phyloP scores from a whole-genome alignment of 2,113 vertebrate genomes.

The Rhea pennata region DNA sequence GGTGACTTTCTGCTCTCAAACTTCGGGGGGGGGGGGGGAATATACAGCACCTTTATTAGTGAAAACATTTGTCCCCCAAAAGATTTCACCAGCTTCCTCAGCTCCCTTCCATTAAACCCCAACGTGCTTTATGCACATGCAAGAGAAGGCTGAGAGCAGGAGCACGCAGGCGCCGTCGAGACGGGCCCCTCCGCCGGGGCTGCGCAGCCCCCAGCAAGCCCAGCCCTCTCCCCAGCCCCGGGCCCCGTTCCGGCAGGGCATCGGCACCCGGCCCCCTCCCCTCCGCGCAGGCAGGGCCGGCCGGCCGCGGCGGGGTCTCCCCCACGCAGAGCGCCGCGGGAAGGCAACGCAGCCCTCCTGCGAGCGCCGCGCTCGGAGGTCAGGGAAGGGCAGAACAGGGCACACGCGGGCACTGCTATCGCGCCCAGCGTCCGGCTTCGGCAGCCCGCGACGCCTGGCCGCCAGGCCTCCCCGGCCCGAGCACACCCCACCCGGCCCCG shows the following conservation, averaged over 20 bases:
- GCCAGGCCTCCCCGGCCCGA: background rate
- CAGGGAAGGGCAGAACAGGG: rapidly evolving
- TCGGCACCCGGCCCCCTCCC: background rate
- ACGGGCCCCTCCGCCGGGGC: rapidly evolving
- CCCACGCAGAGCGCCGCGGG: rapidly evolving
- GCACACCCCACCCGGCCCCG: background rate
- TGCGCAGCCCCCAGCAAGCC: rapidly evolving
- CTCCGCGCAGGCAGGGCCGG: background rate
- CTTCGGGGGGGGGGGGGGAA: no score
- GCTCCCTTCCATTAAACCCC: background rate
- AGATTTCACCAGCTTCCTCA: background rate
- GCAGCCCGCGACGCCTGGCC: no score
- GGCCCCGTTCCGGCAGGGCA: no score
- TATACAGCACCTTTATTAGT: background rate
- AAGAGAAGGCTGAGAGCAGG: background rate
- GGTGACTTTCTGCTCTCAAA: background rate
- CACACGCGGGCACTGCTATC: background rate
- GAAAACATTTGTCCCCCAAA: background rate
- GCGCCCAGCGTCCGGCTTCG: no score
- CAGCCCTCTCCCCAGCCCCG: rapidly evolving
- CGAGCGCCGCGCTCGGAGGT: rapidly evolving
- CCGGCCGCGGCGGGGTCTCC: background rate
- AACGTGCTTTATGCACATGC: background rate
- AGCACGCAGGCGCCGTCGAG: background rate
- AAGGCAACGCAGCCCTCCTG: rapidly evolving